phyloP scores from a whole-genome alignment of 2,113 vertebrate genomes.

The Tragelaphus buxtoni region DNA sequence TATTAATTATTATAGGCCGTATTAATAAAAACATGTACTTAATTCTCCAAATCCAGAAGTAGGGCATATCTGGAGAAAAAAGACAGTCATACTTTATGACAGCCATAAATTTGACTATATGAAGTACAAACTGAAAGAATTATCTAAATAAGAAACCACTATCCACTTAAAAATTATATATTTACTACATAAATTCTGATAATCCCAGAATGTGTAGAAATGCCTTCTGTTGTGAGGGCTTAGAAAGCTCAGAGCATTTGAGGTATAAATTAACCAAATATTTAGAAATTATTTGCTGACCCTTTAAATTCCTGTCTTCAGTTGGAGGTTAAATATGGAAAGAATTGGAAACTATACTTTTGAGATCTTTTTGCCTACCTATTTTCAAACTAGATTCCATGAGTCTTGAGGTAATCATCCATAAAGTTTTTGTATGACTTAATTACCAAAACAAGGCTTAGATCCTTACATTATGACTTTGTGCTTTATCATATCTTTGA shows the following conservation, averaged over 20 bases:
- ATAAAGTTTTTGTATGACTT: neutral
- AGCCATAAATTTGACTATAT: constrained; percentile 35
- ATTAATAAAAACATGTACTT: no score
- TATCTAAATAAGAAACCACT: neutral
- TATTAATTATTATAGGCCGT: constrained; percentile 1
- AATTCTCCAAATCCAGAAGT: neutral
- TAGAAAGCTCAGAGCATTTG: neutral
- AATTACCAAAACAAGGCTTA: neutral
- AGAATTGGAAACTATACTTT: constrained; percentile 6
- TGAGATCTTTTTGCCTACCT: neutral
- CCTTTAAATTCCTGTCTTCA: neutral
- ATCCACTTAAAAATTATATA: neutral
- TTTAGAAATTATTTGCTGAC: constrained; percentile 3
- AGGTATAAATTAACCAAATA: neutral
- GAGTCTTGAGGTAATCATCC: neutral
- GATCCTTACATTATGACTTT: neutral
- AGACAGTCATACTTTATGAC: neutral
- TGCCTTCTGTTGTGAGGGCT: neutral
- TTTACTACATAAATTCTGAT: constrained; percentile 7
- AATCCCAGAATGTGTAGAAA: constrained; percentile 25
- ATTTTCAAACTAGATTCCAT: constrained; percentile 28
- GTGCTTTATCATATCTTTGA: neutral
- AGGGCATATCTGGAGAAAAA: neutral
- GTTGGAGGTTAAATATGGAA: neutral
- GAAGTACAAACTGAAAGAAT: constrained; percentile 23